Percentiles rank a stretch among this genome's conserved stretches.
Evolutionary conservation across 2,113 vertebrate genomes (phyloP).

Genomic region (Calidris pygmaea): DNA sequence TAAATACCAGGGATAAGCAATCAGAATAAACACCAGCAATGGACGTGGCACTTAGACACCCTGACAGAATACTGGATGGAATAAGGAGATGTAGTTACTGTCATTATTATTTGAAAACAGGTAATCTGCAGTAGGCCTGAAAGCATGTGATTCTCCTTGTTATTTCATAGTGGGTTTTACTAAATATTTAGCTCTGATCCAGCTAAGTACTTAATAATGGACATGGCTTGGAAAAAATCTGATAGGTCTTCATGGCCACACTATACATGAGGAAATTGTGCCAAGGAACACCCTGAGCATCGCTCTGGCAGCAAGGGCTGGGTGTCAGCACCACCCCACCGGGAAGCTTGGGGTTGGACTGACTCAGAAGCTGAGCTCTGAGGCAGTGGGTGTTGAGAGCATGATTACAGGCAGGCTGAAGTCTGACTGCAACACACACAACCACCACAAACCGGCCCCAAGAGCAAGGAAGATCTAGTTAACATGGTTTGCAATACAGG

Average conservation of each 20-base stretch:
- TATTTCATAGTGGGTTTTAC: neutral
- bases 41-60: neutral
- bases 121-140: neutral
- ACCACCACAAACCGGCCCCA: neutral
- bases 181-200: neutral
- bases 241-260: neutral
- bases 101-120: neutral
- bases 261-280: accelerated
- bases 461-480: neutral
- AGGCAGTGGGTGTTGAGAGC: neutral
- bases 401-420: neutral
- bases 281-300: accelerated
- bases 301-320: neutral
- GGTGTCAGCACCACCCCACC: accelerated
- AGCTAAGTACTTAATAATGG: neutral
- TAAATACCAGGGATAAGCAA: neutral
- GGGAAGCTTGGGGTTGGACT: neutral
- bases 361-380: neutral
- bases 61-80: neutral
- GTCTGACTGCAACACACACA: neutral
- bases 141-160: neutral
- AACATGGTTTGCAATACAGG: neutral
- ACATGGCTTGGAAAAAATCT: neutral
- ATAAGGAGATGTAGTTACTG: neutral
- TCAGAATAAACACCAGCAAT: neutral